Base-by-base conservation (phyloP, 1,140 invertebrate species). In the Brachionus paranguensis region DNA sequence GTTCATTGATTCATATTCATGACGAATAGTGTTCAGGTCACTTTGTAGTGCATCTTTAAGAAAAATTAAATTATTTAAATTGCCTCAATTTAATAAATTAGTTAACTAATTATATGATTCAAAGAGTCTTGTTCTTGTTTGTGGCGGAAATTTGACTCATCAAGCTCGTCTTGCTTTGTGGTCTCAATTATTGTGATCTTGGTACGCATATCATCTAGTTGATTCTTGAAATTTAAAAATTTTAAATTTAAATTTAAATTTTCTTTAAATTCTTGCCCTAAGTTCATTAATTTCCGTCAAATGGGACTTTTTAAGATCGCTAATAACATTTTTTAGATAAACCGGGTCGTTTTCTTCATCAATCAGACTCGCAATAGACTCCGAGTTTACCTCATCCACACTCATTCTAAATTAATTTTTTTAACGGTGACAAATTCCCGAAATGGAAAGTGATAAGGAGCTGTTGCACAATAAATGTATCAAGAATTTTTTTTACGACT, bases 151-250 rank as follows among this genome's bases (percentile, higher is more conserved):
- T 29, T 68, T 14, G 70, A 20, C 14, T 83, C 81, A 20, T 68
- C 81, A 12, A 83, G 45, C 37, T 83, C 81, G 17, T 68, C 81
- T 72, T 68, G 60, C 68, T 83, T 83, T 20, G 81, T 83, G n/a
- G 81, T 53, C 33, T 83, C 81, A 29, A 81, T 60, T 43, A 81
- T 81, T 7, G 64, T 68, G 20, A 45, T 33, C 33, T 17, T 81
- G 24, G 78, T 81, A n/a, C 78, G 78, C n/a, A 81, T 41, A 11
- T 81, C 78, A n/a, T 81, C 78, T 20, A 81, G 27, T 68, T 81
- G 72, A 50, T 76, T 76, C 72, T 76, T 76, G 0, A 50, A 29
- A 29, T 70, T 33, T 2, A 2, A 37, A 7, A 37, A 37, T 5
- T 27, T 47, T 11, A 45, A 45, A 74, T 45, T 74, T 45, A 74